A percentile compares a stretch with the other conserved stretches of the same genome.
These are phyloP conservation scores for Drosophila subobscura DNA, from an alignment of 1,140 invertebrate species.

Conservation along the genomic window DNA sequence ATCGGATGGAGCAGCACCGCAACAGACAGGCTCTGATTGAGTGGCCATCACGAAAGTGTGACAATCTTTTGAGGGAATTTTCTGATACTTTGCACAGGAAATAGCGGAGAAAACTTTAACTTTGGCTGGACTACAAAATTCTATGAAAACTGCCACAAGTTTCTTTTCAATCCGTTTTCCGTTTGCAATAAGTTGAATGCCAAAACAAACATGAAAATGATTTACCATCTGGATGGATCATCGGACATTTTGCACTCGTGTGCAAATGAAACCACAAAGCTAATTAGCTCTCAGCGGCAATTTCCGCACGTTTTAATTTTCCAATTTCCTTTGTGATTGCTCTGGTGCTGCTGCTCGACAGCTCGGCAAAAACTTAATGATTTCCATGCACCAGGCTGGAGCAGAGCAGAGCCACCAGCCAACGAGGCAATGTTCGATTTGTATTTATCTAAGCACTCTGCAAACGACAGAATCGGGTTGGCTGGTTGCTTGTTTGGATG, in stretches of 20 bases:
- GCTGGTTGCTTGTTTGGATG: too few species aligned
- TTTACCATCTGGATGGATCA: not conserved
- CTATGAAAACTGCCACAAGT: too few species aligned
- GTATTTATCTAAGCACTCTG: constrained; percentile 55
- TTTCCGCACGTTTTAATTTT: constrained; percentile 78
- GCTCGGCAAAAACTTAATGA: constrained; percentile 64
- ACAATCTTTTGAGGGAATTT: not conserved
- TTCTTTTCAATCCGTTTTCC: too few species aligned
- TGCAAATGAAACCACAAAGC: constrained; percentile 58
- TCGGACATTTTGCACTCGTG: constrained; percentile 40
- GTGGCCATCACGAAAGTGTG: constrained; percentile 13
- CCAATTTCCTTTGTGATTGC: constrained; percentile 64
- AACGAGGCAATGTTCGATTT: constrained; percentile 51
- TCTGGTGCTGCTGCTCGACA: constrained; percentile 13
- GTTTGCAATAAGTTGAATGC: too few species aligned
- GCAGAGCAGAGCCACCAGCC: not conserved
- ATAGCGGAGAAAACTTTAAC: not conserved
- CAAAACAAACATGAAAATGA: too few species aligned
- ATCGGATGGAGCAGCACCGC: constrained; percentile 1
- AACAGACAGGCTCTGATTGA: constrained; percentile 29
- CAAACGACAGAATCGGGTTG: constrained; percentile 3
- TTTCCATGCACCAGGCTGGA: constrained; percentile 55
- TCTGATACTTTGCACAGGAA: too few species aligned
- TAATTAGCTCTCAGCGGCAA: constrained; percentile 69
- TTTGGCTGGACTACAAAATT: too few species aligned